Conservation (phyloP, 2,113 vertebrate species). For the Choloepus hoffmanni region DNA sequence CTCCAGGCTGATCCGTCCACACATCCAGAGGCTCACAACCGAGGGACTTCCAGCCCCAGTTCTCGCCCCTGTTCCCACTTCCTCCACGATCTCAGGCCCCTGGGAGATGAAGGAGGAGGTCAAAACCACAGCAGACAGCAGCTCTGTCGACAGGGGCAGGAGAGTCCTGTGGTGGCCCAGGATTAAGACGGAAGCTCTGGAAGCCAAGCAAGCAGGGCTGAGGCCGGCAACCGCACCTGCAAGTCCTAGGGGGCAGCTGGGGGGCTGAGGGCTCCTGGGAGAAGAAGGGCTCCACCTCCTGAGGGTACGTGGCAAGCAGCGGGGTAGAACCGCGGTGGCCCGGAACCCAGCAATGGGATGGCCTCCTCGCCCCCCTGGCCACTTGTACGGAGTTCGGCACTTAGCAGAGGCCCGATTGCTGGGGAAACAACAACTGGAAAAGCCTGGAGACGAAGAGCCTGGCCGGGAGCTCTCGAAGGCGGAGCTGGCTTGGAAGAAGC, state of each 20-base stretch:
- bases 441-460: constrained; percentile 91
- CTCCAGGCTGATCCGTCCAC: constrained; percentile 93
- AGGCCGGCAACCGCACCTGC: constrained; percentile 41
- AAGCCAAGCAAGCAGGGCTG: background rate
- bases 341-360: constrained; percentile 82
- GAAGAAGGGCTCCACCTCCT: constrained; percentile 83
- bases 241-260: constrained; percentile 86
- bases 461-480: constrained; percentile 83
- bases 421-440: constrained; percentile 92
- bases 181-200: constrained; percentile 92
- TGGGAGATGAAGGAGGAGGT: constrained; percentile 79
- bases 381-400: constrained; percentile 78
- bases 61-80: constrained; percentile 19
- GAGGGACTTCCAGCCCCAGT: constrained; percentile 52
- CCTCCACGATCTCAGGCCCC: constrained; percentile 69
- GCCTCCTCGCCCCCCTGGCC: constrained; percentile 87
- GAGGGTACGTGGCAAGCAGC: constrained; percentile 90
- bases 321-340: constrained; percentile 93
- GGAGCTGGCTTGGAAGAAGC: constrained; percentile 93
- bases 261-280: constrained; percentile 92
- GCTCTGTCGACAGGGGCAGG: constrained; percentile 87
- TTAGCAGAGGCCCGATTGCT: constrained; percentile 62
- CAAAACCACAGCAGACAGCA: constrained; percentile 77
- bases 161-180: constrained; percentile 53
- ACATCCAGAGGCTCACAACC: constrained; percentile 78